These are phyloP conservation scores for Chromoteleia sp. DNA, from an alignment of 2,888 invertebrate species.

Conservation along the genomic window DNA sequence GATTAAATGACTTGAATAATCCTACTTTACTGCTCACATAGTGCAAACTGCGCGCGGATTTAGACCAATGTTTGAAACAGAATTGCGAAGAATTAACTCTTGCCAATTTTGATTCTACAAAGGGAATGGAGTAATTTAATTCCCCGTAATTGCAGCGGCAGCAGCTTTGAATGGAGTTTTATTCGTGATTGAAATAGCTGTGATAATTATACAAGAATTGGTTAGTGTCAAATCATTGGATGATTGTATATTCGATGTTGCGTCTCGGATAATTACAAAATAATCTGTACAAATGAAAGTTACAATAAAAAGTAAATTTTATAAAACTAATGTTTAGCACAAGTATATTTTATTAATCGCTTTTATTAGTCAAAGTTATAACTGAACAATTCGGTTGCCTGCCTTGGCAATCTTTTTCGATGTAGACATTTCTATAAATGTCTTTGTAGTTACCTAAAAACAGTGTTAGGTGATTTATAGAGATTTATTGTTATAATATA, in stretches of 20 bases:
- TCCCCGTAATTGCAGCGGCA: constrained; percentile 30
- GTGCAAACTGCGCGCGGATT: not conserved
- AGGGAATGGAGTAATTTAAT: constrained; percentile 31
- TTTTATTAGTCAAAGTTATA: too few relatives aligned
- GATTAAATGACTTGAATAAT: not conserved
- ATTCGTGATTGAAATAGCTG: constrained; percentile 24
- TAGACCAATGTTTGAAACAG: constrained; percentile 5
- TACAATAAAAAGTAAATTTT: too few relatives aligned
- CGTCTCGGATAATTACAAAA: constrained; percentile 5
- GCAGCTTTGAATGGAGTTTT: constrained; percentile 23
- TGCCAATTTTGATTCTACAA: constrained; percentile 33
- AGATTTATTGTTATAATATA: too few relatives aligned
- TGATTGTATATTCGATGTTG: too few relatives aligned
- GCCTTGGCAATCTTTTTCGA: too few relatives aligned
- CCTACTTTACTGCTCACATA: not conserved
- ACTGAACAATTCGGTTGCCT: too few relatives aligned
- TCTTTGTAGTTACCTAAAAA: too few relatives aligned
- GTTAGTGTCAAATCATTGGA: constrained; percentile 14
- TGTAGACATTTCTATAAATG: too few relatives aligned
- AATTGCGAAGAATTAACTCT: constrained; percentile 34
- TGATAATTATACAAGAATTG: constrained; percentile 22
- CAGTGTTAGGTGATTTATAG: too few relatives aligned
- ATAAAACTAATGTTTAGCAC: too few relatives aligned
- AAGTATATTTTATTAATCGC: too few relatives aligned
- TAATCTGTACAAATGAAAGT: too few relatives aligned